A percentile compares a stretch with the other conserved stretches of the same genome.
phyloP scores from a whole-genome alignment of 1,140 invertebrate species.

The Lepidurus arcticus region DNA sequence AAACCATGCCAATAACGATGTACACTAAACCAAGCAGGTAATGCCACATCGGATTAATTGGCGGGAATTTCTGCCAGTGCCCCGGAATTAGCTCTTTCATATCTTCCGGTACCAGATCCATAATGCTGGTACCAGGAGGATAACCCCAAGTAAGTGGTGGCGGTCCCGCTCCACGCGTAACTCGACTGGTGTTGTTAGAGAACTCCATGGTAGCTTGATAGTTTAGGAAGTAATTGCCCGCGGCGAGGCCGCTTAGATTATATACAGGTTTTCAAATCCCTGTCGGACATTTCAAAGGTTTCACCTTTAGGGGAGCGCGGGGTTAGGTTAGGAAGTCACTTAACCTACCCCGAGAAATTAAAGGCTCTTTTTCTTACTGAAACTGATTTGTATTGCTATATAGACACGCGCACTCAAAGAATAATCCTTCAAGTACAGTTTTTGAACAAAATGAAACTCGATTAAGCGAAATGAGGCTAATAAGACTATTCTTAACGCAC shows the following conservation, averaged over 20 bases:
- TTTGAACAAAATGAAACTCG: too few relatives aligned
- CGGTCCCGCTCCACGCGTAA: not conserved
- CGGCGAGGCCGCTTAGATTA: not conserved
- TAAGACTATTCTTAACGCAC: not conserved
- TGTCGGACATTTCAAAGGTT: not conserved
- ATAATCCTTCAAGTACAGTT: too few relatives aligned
- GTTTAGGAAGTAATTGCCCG: not conserved
- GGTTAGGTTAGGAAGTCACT: too few relatives aligned
- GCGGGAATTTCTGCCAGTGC: conserved; percentile 27
- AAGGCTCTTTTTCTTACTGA: too few relatives aligned
- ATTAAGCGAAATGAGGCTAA: too few relatives aligned
- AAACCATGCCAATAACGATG: conserved; percentile 18
- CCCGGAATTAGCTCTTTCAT: conserved; percentile 25
- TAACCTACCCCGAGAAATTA: too few relatives aligned
- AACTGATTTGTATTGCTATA: too few relatives aligned
- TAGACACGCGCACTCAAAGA: too few relatives aligned
- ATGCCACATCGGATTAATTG: conserved; percentile 31
- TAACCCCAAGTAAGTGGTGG: not conserved
- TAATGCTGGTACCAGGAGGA: not conserved
- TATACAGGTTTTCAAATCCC: not conserved
- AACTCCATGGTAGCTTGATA: not conserved
- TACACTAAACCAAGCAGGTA: conserved; percentile 27
- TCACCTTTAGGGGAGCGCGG: not conserved
- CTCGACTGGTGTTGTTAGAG: not conserved
- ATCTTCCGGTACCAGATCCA: conserved; percentile 21